Percentiles rank a stretch among this genome's conserved stretches.
These are phyloP conservation scores for Mycteria americana DNA, from an alignment of 2,797 vertebrate genomes.

Conservation along the genomic window DNA sequence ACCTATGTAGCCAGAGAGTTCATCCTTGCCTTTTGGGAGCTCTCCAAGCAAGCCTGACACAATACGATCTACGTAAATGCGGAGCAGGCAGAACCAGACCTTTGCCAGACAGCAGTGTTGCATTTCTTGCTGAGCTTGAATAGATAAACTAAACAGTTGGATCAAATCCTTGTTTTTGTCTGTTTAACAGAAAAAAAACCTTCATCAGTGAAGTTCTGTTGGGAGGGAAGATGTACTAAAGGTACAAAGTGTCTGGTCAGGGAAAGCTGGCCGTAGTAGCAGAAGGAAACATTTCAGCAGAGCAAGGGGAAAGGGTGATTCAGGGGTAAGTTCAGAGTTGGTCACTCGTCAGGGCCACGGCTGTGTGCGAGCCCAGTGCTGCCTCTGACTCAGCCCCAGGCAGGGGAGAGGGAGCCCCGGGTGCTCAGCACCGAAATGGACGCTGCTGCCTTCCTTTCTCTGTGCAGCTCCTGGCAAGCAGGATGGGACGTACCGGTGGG, in stretches of 20 bases:
- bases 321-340: not conserved
- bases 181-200: not conserved
- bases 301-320: not conserved
- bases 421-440: not conserved
- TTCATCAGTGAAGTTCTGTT: not conserved
- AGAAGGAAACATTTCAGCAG: not conserved
- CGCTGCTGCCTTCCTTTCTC: accelerated
- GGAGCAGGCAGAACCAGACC: not conserved
- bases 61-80: accelerated
- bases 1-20: not conserved
- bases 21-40: not conserved
- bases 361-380: not conserved
- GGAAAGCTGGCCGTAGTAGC: not conserved
- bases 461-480: not conserved
- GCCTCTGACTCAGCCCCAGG: not conserved
- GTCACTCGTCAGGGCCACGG: not conserved
- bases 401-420: not conserved
- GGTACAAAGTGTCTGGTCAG: not conserved
- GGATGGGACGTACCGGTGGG: accelerated
- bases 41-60: not conserved
- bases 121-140: not conserved
- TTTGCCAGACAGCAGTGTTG: not conserved
- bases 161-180: not conserved
- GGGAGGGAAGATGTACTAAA: not conserved
- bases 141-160: not conserved